Percentiles rank a stretch among this genome's conserved stretches.
These are phyloP conservation scores for Battus philenor DNA, from an alignment of 1,140 invertebrate genomes.

Conservation along the genomic window DNA sequence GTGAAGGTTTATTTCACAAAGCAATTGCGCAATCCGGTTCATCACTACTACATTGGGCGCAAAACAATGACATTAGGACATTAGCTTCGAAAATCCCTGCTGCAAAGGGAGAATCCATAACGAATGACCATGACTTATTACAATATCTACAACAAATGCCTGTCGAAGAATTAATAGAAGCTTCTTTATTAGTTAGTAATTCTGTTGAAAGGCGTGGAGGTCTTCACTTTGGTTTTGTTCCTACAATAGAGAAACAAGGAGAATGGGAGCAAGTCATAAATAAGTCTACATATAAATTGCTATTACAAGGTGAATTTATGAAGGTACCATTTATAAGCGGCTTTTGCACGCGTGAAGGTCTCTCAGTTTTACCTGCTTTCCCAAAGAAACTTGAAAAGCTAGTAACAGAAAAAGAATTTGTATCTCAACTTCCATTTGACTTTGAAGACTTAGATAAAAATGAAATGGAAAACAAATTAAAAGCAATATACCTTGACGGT, in stretches of 20 bases:
- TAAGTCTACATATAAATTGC: slow-evolving; percentile 46
- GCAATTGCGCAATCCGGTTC: slow-evolving; percentile 79
- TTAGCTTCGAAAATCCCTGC: slow-evolving; percentile 62
- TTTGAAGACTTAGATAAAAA: slow-evolving; percentile 34
- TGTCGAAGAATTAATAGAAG: slow-evolving; percentile 40
- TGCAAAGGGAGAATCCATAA: slow-evolving; percentile 31
- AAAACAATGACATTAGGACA: slow-evolving; percentile 73
- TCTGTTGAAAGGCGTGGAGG: slow-evolving; percentile 31
- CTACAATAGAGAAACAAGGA: slow-evolving; percentile 53
- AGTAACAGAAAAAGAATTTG: slow-evolving; percentile 41
- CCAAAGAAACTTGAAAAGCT: slow-evolving; percentile 35
- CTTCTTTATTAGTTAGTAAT: slow-evolving; percentile 33
- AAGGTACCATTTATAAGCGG: slow-evolving; percentile 65
- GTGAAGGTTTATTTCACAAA: slow-evolving; percentile 77
- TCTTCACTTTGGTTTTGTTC: slow-evolving; percentile 62
- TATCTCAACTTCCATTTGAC: slow-evolving; percentile 45
- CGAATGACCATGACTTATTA: slow-evolving; percentile 36
- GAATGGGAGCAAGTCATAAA: slow-evolving; percentile 61
- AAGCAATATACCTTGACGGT: slow-evolving; percentile 48
- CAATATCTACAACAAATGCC: slow-evolving; percentile 44
- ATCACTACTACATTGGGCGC: slow-evolving; percentile 77
- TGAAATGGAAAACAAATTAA: slow-evolving; percentile 44
- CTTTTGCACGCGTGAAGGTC: slow-evolving; percentile 58
- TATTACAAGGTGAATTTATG: slow-evolving; percentile 50
- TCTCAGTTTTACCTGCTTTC: slow-evolving; percentile 34